Conservation (phyloP, 2,797 vertebrate species). For the Onychomys leucogaster region DNA sequence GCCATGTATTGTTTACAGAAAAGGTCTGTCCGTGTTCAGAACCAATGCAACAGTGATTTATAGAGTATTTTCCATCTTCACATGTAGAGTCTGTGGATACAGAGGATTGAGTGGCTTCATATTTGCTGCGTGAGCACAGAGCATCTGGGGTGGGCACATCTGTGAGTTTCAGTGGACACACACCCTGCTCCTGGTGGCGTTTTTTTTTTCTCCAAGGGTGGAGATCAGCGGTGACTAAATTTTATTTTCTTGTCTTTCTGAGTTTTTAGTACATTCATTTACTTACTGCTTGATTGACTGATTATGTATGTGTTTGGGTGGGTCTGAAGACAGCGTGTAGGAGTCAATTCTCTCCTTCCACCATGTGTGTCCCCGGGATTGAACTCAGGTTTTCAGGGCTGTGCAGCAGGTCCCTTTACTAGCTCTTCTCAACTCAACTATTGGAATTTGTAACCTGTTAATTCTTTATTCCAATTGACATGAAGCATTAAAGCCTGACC, state of each 20-base stretch:
- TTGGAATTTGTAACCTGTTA: neutral
- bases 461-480: neutral
- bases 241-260: neutral
- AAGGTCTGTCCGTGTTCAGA: neutral
- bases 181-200: accelerated
- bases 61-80: too few species aligned
- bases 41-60: too few species aligned
- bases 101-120: neutral
- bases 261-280: neutral
- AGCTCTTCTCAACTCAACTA: too few species aligned
- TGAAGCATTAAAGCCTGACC: neutral
- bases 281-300: neutral
- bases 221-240: neutral
- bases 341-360: neutral
- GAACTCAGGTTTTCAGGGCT: neutral
- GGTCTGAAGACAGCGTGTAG: neutral
- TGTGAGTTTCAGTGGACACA: neutral
- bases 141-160: neutral
- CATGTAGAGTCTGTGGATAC: accelerated
- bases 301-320: too few species aligned
- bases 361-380: neutral
- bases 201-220: neutral
- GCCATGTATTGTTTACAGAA: neutral
- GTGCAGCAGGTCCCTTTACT: neutral
- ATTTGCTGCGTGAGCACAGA: neutral